Evolutionary conservation across 2,797 vertebrate species (phyloP).

Genomic region (Pangasius djambal): DNA sequence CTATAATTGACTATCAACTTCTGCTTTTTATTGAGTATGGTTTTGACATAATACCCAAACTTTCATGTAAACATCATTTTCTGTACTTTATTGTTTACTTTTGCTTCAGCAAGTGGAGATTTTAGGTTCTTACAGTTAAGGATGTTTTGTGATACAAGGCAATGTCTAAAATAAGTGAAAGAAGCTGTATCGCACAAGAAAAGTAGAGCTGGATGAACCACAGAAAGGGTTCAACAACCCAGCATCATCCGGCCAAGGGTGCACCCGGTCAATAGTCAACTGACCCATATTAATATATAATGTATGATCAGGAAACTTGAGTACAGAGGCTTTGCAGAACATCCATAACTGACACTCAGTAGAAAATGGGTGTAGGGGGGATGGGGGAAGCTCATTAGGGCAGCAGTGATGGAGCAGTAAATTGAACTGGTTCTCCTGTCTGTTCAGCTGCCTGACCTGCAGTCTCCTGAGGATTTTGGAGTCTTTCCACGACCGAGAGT

Average conservation of each 20-base stretch:
- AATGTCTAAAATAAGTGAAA: background rate
- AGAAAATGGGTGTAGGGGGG: conserved; percentile 1
- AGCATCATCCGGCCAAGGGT: conserved; percentile 14
- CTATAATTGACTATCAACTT: background rate
- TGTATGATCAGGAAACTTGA: conserved; percentile 31
- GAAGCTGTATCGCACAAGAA: background rate
- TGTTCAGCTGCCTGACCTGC: conserved; percentile 15
- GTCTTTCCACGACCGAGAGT: background rate
- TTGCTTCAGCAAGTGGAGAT: background rate
- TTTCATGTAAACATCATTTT: background rate
- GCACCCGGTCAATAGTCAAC: conserved; percentile 31
- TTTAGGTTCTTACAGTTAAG: background rate
- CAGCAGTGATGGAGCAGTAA: conserved; percentile 20
- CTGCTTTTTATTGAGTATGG: background rate
- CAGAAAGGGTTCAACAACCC: background rate
- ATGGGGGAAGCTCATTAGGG: conserved; percentile 35
- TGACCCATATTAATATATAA: conserved; percentile 40
- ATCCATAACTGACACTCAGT: conserved; percentile 26
- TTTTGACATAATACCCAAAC: background rate
- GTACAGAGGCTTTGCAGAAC: background rate
- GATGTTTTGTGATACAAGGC: background rate
- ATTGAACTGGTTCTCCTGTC: conserved; percentile 18
- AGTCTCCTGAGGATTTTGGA: background rate
- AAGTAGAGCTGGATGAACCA: background rate
- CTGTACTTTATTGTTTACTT: background rate